Evolutionary conservation across 2,888 invertebrate species (phyloP).

Genomic region (Chloroclysta siterata): DNA sequence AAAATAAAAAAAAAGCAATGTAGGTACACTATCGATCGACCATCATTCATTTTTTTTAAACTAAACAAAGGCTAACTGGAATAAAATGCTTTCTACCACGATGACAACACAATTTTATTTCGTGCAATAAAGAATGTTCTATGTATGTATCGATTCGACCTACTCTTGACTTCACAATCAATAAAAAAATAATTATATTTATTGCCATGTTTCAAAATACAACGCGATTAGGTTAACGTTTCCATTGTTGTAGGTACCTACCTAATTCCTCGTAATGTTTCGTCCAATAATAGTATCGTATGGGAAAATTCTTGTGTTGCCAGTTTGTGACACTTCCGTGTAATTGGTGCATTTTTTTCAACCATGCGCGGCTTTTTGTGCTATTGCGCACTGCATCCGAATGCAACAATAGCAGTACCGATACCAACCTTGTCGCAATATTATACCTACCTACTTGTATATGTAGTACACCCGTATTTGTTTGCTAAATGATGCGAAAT

Average conservation of each 20-base stretch:
- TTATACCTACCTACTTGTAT: not conserved
- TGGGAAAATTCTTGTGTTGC: conserved; percentile 11
- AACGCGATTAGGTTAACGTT: not conserved
- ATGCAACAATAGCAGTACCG: conserved; percentile 24
- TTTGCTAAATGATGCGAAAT: not conserved
- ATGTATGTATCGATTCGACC: no score
- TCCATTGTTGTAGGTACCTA: not conserved
- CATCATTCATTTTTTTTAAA: no score
- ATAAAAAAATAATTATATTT: not conserved
- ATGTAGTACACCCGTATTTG: not conserved
- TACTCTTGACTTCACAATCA: not conserved
- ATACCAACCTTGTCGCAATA: not conserved
- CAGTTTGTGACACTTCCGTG: conserved; percentile 21
- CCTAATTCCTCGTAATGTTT: not conserved
- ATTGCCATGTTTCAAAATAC: not conserved
- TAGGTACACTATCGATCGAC: no score
- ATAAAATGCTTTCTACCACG: no score
- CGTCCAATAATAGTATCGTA: conserved; percentile 5
- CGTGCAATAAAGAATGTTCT: no score
- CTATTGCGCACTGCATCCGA: conserved; percentile 35
- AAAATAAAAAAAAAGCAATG: no score
- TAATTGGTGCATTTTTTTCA: conserved; percentile 21
- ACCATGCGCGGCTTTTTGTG: conserved; percentile 33
- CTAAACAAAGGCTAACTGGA: no score
- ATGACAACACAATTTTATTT: no score